Base-by-base conservation (phyloP, 2,113 vertebrate species). In the Octodon degus region DNA sequence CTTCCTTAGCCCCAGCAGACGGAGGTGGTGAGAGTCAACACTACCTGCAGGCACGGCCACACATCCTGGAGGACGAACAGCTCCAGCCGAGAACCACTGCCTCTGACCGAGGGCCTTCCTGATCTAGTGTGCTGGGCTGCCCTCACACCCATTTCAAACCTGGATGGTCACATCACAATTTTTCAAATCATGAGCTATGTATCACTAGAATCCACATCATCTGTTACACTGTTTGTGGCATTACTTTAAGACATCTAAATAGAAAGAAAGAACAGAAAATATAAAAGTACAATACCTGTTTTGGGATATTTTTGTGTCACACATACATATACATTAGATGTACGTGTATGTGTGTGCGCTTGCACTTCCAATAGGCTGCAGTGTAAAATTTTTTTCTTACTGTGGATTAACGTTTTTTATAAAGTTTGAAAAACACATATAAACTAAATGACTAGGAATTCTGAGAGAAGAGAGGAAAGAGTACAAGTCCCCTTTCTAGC, bases 401-500 rank as follows among this genome's bases (percentile, higher is more conserved):
- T 65, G 3, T 79, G 16, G 22, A 27, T 7, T 90, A 30, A 92
- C 60, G n/a, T 70, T 87, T 95, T 77, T 14, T 80, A 58, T 93
- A 43, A 55, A 86, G 53, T 50, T 40, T 62, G 32, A 84, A 80
- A 88, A 90, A 60, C 14, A 55, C 0, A 76, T 34, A 63, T 0
- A 72, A 13, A 63, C 63, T 60, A 90, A 96, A 37, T 74, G 93
- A 76, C 74, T n/a, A 82, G 43, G 16, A 90, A n/a, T 92, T 95
- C 89, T 82, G 96, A 83, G 37, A 94, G 91, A 89, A 76, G 60
- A 37, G 84, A 47, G 2, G n/a, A 2, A 50, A 83, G 86, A 97
- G 89, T 76, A 17, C 19, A 96, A 97, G 96, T 47, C 86, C 53
- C 84, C 55, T 92, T 87, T 94, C 96, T 1, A 37, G 47, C 86